Evolutionary conservation across 2,888 invertebrate species (phyloP).

Genomic region (Diachrysia chrysitis): DNA sequence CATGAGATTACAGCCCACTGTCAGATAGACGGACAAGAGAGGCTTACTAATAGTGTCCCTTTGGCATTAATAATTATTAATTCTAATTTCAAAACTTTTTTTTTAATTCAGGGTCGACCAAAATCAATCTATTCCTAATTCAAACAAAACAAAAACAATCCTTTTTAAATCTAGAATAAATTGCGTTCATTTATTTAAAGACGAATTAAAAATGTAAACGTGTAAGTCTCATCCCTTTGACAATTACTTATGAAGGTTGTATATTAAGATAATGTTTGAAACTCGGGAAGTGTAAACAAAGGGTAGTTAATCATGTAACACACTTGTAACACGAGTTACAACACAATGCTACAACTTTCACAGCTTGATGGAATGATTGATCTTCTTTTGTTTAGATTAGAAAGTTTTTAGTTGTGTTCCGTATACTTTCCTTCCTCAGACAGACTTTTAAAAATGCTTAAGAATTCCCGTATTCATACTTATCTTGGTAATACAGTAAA

Average conservation of each 20-base stretch:
- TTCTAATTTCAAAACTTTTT: not conserved
- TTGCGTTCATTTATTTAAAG: not conserved
- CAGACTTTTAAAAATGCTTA: too few species aligned
- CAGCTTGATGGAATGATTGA: slow-evolving; percentile 13
- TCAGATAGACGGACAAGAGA: too few species aligned
- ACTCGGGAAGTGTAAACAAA: slow-evolving; percentile 5
- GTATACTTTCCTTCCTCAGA: not conserved
- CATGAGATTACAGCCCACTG: too few species aligned
- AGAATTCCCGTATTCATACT: too few species aligned
- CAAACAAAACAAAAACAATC: not conserved
- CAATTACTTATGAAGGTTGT: not conserved
- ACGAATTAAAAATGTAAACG: not conserved
- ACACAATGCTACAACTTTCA: slow-evolving; percentile 13
- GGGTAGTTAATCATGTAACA: slow-evolving; percentile 16
- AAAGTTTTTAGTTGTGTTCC: slow-evolving; percentile 9
- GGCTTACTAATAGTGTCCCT: too few species aligned
- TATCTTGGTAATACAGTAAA: too few species aligned
- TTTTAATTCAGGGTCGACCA: not conserved
- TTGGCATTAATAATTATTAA: too few species aligned
- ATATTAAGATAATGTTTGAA: not conserved
- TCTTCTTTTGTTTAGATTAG: not conserved
- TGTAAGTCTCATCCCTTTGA: not conserved
- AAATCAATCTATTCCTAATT: not conserved
- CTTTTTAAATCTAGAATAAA: not conserved
- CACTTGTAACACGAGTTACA: slow-evolving; percentile 2